Conservation (phyloP, 1,140 invertebrate genomes). For the Drosophila virilis region DNA sequence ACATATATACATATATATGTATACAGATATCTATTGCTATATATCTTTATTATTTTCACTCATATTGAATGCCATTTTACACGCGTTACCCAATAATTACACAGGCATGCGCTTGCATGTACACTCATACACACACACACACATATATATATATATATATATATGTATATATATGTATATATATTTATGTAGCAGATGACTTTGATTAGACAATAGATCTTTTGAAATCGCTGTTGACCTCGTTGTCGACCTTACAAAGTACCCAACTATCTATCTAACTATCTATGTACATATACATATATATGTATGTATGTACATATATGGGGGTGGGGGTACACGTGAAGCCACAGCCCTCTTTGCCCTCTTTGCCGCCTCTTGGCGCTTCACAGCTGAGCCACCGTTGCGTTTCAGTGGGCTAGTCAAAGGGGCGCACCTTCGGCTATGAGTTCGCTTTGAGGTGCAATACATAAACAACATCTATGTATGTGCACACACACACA, state of each 20-base stretch:
- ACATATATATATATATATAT: conserved; percentile 1
- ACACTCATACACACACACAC: conserved; percentile 2
- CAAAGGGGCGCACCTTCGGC: conserved; percentile 42
- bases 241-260: conserved; percentile 72
- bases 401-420: neutral
- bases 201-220: conserved; percentile 58
- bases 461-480: conserved; percentile 6
- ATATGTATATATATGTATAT: too few relatives aligned
- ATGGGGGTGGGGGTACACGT: conserved; percentile 20
- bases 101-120: conserved; percentile 14
- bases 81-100: conserved; percentile 46
- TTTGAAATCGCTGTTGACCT: conserved; percentile 66
- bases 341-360: conserved; percentile 35
- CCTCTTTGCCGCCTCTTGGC: conserved; percentile 22
- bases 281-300: neutral
- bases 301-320: neutral
- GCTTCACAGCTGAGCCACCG: conserved; percentile 66
- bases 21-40: conserved; percentile 1
- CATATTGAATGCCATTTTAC: conserved; percentile 23
- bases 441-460: conserved; percentile 24
- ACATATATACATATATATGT: neutral
- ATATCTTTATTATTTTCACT: conserved; percentile 8
- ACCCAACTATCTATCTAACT: conserved; percentile 5
- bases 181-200: conserved; percentile 36
- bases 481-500: conserved; percentile 6